These are phyloP conservation scores for Sesia apiformis DNA, from an alignment of 2,888 invertebrate genomes.

Conservation along the genomic window DNA sequence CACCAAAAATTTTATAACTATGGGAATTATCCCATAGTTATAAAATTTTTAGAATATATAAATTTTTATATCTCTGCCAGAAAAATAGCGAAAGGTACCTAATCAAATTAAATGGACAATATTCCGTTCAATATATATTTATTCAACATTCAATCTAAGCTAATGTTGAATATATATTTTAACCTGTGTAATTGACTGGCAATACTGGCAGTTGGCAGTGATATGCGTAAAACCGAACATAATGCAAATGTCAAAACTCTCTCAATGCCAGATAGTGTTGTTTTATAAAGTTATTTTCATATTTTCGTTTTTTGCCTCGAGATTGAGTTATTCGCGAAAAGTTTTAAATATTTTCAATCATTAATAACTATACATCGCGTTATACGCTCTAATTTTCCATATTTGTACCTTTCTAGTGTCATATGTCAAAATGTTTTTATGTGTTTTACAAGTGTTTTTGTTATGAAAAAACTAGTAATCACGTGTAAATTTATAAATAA, in stretches of 20 bases:
- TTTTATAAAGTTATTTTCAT: constrained; percentile 35
- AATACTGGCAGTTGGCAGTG: too few relatives aligned
- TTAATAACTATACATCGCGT: constrained; percentile 11
- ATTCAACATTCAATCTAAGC: too few relatives aligned
- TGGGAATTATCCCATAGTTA: too few relatives aligned
- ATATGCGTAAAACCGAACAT: neutral
- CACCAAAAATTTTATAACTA: too few relatives aligned
- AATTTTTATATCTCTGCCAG: too few relatives aligned
- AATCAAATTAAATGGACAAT: too few relatives aligned
- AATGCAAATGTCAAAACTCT: constrained; percentile 42
- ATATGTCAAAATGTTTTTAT: constrained; percentile 57
- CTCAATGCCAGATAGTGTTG: constrained; percentile 65
- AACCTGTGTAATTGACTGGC: too few relatives aligned
- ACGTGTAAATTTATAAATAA: constrained; percentile 2
- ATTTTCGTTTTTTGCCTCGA: constrained; percentile 33
- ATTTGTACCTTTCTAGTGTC: constrained; percentile 25
- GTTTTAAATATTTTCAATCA: constrained; percentile 3
- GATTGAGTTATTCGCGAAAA: constrained; percentile 45
- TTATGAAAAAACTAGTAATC: constrained; percentile 10
- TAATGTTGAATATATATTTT: too few relatives aligned
- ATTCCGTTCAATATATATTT: too few relatives aligned
- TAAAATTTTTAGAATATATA: too few relatives aligned
- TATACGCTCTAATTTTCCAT: constrained; percentile 16
- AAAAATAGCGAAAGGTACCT: too few relatives aligned
- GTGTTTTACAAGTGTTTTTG: constrained; percentile 42